A percentile compares a stretch with the other conserved stretches of the same genome.
Evolutionary conservation across 2,888 invertebrate species (phyloP).

Genomic region (Apoda limacodes): DNA sequence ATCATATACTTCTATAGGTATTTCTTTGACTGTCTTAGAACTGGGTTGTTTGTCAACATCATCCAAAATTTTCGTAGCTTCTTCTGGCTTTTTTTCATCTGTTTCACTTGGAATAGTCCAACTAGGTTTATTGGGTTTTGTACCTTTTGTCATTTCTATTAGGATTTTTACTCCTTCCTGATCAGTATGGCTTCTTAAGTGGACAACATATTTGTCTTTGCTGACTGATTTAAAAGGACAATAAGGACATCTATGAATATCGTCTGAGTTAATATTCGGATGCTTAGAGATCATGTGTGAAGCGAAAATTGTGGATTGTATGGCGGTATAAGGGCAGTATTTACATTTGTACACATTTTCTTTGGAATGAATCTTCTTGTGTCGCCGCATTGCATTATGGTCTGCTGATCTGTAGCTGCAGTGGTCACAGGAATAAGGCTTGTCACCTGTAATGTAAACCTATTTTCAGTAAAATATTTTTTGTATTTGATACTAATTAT

Average conservation of each 20-base stretch:
- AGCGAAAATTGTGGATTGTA: conserved; percentile 83
- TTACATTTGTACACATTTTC: conserved; percentile 82
- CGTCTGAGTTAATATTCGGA: conserved; percentile 73
- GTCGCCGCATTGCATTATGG: conserved; percentile 84
- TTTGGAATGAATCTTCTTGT: conserved; percentile 82
- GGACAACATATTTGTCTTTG: conserved; percentile 70
- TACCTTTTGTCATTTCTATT: conserved; percentile 41
- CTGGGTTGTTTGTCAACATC: conserved; percentile 31
- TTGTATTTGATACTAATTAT: too few species aligned
- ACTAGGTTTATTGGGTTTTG: conserved; percentile 38
- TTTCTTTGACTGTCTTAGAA: conserved; percentile 37
- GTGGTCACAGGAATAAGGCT: conserved; percentile 80
- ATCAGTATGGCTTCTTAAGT: conserved; percentile 63
- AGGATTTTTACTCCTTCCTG: conserved; percentile 50
- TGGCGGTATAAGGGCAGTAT: conserved; percentile 82
- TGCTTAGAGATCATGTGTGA: conserved; percentile 84
- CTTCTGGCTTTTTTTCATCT: conserved; percentile 26
- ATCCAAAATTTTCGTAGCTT: conserved; percentile 21
- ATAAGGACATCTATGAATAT: conserved; percentile 72
- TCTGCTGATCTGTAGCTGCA: conserved; percentile 82
- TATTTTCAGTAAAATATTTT: too few species aligned
- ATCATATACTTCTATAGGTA: conserved; percentile 56
- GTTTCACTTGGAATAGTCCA: conserved; percentile 56
- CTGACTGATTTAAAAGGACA: conserved; percentile 75
- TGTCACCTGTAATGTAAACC: conserved; percentile 67